Percentiles rank a stretch among this genome's conserved stretches.
Conservation (phyloP, 2,113 vertebrate genomes). For the Gambusia holbrooki region DNA sequence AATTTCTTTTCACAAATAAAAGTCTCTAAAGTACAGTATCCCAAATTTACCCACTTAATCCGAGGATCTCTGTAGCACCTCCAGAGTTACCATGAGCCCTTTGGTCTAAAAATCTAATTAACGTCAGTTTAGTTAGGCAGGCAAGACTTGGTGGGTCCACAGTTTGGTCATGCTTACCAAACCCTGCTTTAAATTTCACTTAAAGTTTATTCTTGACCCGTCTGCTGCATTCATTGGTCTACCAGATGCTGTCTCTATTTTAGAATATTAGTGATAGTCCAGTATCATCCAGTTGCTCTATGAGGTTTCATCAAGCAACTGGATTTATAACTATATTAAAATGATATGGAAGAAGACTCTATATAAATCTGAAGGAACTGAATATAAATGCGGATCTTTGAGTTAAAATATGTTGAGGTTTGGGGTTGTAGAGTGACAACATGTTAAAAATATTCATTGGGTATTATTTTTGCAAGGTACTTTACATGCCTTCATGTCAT, state of each 20-base stretch:
- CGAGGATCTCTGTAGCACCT: neutral
- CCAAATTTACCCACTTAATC: neutral
- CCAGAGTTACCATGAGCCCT: neutral
- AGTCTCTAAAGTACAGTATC: neutral
- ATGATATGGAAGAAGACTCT: too few species aligned
- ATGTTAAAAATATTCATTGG: neutral
- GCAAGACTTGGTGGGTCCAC: neutral
- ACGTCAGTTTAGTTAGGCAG: neutral
- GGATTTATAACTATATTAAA: too few species aligned
- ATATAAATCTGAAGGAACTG: neutral
- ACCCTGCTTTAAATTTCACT: neutral
- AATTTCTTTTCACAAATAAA: too few species aligned
- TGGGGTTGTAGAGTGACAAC: neutral
- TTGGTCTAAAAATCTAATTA: neutral
- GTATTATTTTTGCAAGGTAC: neutral
- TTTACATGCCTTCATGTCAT: neutral
- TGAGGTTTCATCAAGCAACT: too few species aligned
- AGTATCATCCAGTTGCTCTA: too few species aligned
- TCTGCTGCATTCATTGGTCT: neutral
- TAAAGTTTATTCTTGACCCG: neutral
- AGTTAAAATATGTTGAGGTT: neutral
- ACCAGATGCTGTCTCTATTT: neutral
- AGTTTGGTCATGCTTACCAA: neutral
- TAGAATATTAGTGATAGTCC: too few species aligned
- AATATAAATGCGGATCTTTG: neutral